Conservation (phyloP, 2,113 vertebrate genomes). For the Ranitomeya variabilis region DNA sequence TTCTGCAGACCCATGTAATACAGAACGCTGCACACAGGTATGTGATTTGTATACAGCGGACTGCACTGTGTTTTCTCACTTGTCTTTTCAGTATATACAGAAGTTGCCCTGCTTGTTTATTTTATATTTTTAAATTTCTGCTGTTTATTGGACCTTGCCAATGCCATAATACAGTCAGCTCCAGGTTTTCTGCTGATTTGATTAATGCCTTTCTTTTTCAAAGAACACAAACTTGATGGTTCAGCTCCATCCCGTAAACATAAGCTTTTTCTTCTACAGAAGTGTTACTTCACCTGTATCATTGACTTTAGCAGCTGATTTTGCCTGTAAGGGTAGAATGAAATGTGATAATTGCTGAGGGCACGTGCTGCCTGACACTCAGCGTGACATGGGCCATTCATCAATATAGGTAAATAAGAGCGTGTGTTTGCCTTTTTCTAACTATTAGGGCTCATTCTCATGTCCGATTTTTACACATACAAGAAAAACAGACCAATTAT, state of each 20-base stretch:
- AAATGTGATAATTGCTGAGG: not conserved
- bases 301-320: not conserved
- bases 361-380: not conserved
- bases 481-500: too few relatives aligned
- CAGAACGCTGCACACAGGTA: conserved; percentile 42
- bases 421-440: not conserved
- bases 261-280: not conserved
- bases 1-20: conserved; percentile 38
- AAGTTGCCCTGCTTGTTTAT: conserved; percentile 25
- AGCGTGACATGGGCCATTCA: not conserved
- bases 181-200: conserved; percentile 5
- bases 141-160: conserved; percentile 46
- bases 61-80: conserved; percentile 31
- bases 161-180: conserved; percentile 5
- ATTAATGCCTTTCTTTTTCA: conserved; percentile 29
- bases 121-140: conserved; percentile 43
- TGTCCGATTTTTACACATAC: too few relatives aligned
- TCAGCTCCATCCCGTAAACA: conserved; percentile 31
- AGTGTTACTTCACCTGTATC: conserved; percentile 25
- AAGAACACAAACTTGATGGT: conserved; percentile 44
- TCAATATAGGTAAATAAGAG: not conserved
- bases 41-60: conserved; percentile 33
- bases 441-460: not conserved
- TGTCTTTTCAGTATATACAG: conserved; percentile 40
- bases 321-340: not conserved